Base-by-base conservation (phyloP, 2,888 invertebrate species). In the Leptopilina myrica region DNA sequence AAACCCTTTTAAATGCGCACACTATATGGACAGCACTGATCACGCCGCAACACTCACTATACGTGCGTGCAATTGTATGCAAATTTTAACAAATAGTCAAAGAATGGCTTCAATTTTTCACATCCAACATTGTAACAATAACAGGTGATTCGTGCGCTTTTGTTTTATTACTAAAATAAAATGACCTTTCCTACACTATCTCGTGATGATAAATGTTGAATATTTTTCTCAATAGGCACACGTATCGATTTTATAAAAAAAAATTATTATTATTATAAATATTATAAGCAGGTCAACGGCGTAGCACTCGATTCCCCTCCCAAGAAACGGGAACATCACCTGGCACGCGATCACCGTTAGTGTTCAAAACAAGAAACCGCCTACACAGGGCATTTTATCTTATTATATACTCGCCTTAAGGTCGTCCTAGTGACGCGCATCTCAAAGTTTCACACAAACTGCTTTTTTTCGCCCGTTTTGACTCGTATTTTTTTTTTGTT, bases 331-430 rank as follows among this genome's bases (percentile, higher is more conserved):
- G 84, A 85, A 84, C 85, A 83, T 85, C 87, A 86, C 88, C 87
- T 88, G 83, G 83, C 84, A 82, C 79, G 81, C 81, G 80, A 84
- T 84, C 85, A 86, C 88, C 88, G 87, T 88, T 87, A 89, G 82
- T 84, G 80, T 81, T 84, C 82, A 84, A 83, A 86, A 88, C 81
- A 82, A 79, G 80, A 79, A 79, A 65, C 66, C 46, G 73, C 73
- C 73, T 53, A 73, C 73, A 53, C 73, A 73, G 73, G 73, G 33
- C 40, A 73, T 53, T 73, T 73, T 73, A 73, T 73, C 33, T 73
- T 20, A 33, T 33, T 33, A 11, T 12, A 46, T 15, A 11, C 14
- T 8, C 15, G n/a, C 26, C 2, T 69, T 73, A 33, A 69, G 73
- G 56, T 56, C 56, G 56, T n/a, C 33, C 69, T 73, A n/a, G 73